Conservation (phyloP, 2,113 vertebrate species). For the Motacilla tschutschensis region DNA sequence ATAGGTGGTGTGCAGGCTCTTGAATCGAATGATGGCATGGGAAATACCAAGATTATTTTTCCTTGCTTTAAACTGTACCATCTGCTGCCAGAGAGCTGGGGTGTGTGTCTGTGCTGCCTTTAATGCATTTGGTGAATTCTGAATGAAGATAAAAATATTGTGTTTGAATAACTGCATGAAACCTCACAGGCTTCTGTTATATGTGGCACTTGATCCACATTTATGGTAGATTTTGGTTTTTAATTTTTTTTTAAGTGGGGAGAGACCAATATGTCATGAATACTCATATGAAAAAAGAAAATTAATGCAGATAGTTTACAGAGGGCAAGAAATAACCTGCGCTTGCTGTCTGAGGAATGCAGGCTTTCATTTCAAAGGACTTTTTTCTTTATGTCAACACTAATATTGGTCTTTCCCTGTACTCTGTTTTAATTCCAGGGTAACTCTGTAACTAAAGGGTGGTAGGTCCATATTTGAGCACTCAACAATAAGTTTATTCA, state of each 20-base stretch:
- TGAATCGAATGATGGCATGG: constrained; percentile 79
- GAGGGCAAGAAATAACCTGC: not conserved
- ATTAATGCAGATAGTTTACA: not conserved
- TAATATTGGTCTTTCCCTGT: constrained; percentile 75
- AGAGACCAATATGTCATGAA: constrained; percentile 69
- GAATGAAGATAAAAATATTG: constrained; percentile 70
- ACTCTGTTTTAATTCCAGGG: constrained; percentile 45
- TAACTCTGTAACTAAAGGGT: constrained; percentile 19
- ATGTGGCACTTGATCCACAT: constrained; percentile 68
- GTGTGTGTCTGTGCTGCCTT: constrained; percentile 74
- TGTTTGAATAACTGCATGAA: constrained; percentile 80
- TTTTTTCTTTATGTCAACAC: constrained; percentile 3
- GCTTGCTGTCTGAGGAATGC: not conserved
- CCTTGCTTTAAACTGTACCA: constrained; percentile 75
- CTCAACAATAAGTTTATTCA: not conserved
- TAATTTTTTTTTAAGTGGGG: constrained; percentile 37
- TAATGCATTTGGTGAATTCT: constrained; percentile 70
- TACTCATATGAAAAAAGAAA: not conserved
- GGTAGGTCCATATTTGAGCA: constrained; percentile 4
- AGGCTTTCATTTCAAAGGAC: not conserved
- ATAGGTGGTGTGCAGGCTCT: constrained; percentile 71
- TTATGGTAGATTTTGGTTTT: constrained; percentile 45
- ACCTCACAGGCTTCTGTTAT: constrained; percentile 75
- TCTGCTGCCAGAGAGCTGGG: constrained; percentile 79
- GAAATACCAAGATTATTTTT: constrained; percentile 70